phyloP scores from a whole-genome alignment of 1,140 invertebrate genomes.

The Globodera ellingtonae region DNA sequence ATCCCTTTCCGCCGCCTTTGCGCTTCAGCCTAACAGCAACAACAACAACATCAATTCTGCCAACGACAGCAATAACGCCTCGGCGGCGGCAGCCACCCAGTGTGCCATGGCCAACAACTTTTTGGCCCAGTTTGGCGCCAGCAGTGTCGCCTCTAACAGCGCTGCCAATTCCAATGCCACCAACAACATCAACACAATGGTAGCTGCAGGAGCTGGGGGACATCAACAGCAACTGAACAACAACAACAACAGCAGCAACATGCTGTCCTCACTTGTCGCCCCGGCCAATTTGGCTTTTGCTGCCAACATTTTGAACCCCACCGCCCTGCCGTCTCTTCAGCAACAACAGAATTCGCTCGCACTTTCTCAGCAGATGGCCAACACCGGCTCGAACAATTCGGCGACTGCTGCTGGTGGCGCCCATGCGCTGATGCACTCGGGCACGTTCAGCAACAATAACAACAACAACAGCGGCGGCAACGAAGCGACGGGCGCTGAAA shows the following conservation, averaged over 20 bases:
- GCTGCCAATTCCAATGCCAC: neutral
- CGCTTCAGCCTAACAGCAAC: slow-evolving; percentile 12
- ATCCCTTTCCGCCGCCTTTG: neutral
- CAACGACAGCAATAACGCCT: neutral
- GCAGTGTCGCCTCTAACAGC: no score
- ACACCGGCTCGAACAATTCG: neutral
- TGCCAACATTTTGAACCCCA: slow-evolving; percentile 3
- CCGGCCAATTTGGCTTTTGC: neutral
- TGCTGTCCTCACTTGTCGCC: neutral
- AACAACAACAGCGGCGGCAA: no score
- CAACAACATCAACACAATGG: neutral
- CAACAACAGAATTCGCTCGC: neutral
- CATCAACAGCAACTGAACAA: slow-evolving; percentile 20
- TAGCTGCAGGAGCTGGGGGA: neutral
- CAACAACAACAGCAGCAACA: slow-evolving; percentile 21
- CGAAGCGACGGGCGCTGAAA: slow-evolving; percentile 10
- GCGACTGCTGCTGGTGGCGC: neutral
- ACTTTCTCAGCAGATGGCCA: neutral
- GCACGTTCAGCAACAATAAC: no score
- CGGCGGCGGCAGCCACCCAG: neutral
- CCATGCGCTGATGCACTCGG: no score
- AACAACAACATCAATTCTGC: neutral
- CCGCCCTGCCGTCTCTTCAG: slow-evolving; percentile 5
- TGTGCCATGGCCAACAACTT: slow-evolving; percentile 7
- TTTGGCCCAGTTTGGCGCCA: neutral